Evolutionary conservation across 2,888 invertebrate species (phyloP).

Genomic region (Amphipoea lucens): DNA sequence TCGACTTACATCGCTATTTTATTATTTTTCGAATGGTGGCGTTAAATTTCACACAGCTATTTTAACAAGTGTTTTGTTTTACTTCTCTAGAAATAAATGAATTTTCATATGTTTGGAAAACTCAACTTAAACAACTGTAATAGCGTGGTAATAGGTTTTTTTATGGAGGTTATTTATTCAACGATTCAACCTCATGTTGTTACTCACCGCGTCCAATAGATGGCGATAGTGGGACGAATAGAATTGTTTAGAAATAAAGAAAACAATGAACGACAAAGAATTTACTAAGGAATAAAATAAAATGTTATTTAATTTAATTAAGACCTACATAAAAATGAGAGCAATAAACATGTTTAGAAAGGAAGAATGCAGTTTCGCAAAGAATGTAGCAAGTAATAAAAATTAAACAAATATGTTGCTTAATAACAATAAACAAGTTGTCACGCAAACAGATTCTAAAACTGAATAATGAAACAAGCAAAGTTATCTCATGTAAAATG

Average conservation of each 20-base stretch:
- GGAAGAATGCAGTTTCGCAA: slow-evolving; percentile 14
- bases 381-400: slow-evolving; percentile 18
- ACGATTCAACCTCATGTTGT: neutral
- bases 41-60: slow-evolving; percentile 52
- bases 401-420: slow-evolving; percentile 20
- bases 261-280: slow-evolving; percentile 15
- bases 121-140: neutral
- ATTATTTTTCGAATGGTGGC: slow-evolving; percentile 76
- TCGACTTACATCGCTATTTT: slow-evolving; percentile 67
- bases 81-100: slow-evolving; percentile 5
- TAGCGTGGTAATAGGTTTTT: neutral
- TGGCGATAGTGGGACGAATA: slow-evolving; percentile 28
- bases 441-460: slow-evolving; percentile 35
- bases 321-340: neutral
- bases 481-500: slow-evolving; percentile 35
- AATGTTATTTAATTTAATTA: slow-evolving; percentile 8
- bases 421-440: slow-evolving; percentile 26
- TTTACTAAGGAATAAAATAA: slow-evolving; percentile 8
- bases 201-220: slow-evolving; percentile 32
- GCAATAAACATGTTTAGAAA: slow-evolving; percentile 24
- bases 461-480: slow-evolving; percentile 44
- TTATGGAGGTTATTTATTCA: neutral
- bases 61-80: slow-evolving; percentile 25
- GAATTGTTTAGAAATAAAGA: neutral
- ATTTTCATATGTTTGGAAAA: slow-evolving; percentile 19